Evolutionary conservation across 2,797 vertebrate species (phyloP).

Genomic region (Tokudaia muenninki): DNA sequence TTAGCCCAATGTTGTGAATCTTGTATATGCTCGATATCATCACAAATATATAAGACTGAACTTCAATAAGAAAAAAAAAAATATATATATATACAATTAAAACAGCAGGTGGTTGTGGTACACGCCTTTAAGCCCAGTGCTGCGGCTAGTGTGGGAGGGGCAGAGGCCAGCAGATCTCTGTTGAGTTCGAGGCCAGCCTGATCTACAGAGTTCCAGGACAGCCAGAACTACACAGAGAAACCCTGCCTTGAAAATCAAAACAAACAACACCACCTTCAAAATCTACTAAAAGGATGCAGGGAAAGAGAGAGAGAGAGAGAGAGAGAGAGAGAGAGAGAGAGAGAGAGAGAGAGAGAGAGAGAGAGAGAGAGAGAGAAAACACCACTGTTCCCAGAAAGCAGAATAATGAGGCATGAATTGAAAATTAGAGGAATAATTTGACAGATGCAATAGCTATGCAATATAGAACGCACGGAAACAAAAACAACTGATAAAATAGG

Average conservation of each 20-base stretch:
- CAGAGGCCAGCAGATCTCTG: background rate
- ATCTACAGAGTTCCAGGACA: background rate
- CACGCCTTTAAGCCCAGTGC: background rate
- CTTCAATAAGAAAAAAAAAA: background rate
- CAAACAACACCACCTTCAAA: background rate
- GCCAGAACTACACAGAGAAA: background rate
- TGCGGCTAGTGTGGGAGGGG: background rate
- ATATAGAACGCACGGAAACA: background rate
- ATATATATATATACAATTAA: background rate
- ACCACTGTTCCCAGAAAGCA: background rate
- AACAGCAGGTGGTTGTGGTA: background rate
- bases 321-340: too few relatives aligned
- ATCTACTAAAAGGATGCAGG: background rate
- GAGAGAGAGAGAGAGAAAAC: too few relatives aligned
- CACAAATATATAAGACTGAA: background rate
- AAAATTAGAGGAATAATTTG: background rate
- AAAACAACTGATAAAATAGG: background rate
- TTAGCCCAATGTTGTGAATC: background rate
- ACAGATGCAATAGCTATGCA: background rate
- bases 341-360: too few relatives aligned
- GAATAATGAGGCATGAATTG: background rate
- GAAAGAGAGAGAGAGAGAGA: too few relatives aligned
- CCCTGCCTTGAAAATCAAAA: background rate
- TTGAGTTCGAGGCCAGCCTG: background rate
- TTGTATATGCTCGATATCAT: background rate